These are phyloP conservation scores for Gavialis gangeticus DNA, from an alignment of 2,113 vertebrate genomes.

Conservation along the genomic window DNA sequence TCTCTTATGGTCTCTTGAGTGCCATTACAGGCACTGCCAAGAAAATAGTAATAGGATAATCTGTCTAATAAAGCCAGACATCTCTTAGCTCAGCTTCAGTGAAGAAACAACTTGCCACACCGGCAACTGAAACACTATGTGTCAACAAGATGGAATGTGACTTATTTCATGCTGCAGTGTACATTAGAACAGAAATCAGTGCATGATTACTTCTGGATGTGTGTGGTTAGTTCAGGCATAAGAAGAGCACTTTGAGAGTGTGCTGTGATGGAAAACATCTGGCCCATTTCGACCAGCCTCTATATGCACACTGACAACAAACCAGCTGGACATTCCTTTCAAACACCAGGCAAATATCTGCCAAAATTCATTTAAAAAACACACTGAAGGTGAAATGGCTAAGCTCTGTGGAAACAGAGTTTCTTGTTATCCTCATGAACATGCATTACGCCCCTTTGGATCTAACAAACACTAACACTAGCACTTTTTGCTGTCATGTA, in stretches of 20 bases:
- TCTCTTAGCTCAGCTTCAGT: slow-evolving; percentile 63
- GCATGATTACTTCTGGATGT: slow-evolving; percentile 7
- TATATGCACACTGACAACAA: background rate
- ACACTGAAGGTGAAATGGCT: background rate
- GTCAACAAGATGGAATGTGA: slow-evolving; percentile 74
- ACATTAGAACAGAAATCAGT: slow-evolving; percentile 53
- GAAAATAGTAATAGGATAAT: slow-evolving; percentile 61
- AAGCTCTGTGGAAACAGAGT: slow-evolving; percentile 18
- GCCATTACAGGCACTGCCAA: slow-evolving; percentile 41
- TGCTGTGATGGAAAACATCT: slow-evolving; percentile 67
- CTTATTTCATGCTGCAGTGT: slow-evolving; percentile 65
- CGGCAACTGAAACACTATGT: slow-evolving; percentile 53
- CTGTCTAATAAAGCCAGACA: slow-evolving; percentile 57
- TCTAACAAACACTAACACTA: background rate
- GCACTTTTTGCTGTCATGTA: background rate
- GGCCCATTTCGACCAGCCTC: slow-evolving; percentile 31
- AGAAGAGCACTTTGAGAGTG: slow-evolving; percentile 27
- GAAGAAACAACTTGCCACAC: slow-evolving; percentile 63
- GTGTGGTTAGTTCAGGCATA: slow-evolving; percentile 28
- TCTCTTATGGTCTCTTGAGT: slow-evolving; percentile 42
- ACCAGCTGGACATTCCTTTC: slow-evolving; percentile 36
- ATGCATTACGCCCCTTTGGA: background rate
- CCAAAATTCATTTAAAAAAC: background rate
- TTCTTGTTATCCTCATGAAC: background rate
- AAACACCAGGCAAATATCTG: slow-evolving; percentile 13